These are phyloP conservation scores for Hemitrygon akajei DNA, from an alignment of 2,797 vertebrate species.

Conservation along the genomic window DNA sequence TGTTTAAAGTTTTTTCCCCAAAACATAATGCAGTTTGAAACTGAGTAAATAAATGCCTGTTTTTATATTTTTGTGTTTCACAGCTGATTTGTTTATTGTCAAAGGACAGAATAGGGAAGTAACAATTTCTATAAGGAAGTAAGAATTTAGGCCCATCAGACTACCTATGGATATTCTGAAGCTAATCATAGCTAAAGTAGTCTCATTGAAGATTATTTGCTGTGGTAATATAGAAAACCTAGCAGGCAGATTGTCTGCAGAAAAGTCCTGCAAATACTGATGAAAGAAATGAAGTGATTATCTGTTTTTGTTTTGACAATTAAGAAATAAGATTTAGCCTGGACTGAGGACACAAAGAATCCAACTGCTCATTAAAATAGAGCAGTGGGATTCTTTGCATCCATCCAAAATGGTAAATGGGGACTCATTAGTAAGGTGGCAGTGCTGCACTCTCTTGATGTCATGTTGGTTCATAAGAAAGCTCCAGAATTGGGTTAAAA, in stretches of 20 bases:
- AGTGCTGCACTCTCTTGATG: background rate
- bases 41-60: too few species aligned
- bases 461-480: background rate
- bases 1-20: too few species aligned
- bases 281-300: background rate
- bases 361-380: background rate
- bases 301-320: background rate
- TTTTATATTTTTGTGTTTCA: background rate
- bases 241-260: background rate
- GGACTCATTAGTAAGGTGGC: background rate
- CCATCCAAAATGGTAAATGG: background rate
- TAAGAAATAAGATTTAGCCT: background rate
- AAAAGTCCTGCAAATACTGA: background rate
- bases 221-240: background rate
- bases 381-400: background rate
- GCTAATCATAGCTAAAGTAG: background rate
- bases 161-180: background rate
- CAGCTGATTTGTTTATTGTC: background rate
- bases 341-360: background rate
- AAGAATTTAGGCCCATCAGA: too few species aligned
- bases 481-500: background rate
- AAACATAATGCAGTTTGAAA: too few species aligned
- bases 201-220: background rate
- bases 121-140: background rate
- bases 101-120: background rate